Base-by-base conservation (phyloP, 1,140 invertebrate species). In the Tetranychus cinnabarinus region DNA sequence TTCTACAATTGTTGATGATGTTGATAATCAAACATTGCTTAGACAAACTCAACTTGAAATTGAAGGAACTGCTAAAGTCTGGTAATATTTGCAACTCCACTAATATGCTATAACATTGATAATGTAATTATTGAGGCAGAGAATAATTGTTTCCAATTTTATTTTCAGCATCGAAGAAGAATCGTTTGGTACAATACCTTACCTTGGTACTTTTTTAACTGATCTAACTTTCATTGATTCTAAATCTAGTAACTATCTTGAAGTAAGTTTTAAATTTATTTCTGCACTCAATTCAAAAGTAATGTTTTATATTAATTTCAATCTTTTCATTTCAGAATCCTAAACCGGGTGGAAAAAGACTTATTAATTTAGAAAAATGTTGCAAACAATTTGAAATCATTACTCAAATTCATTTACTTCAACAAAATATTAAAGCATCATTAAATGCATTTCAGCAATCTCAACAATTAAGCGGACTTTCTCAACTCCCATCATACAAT, bases 141-240 rank as follows among this genome's bases (percentile, higher is more conserved):
- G 23, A 23, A 23, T 23, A 23, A 23, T 23, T 23, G 0, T 23
- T 23, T 23, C 0, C 23, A 23, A 23, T 23, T 23, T 23, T 23
- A 23, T 23, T 23, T 23, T 23, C 39, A 39, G 37, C 31, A 33
- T 65, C 8, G 34, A 65, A 31, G 64, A 65, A 45, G 64, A 65
- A 7, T 65, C 64, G 10, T 65, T 64, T 68, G 95, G 95, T 33
- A 97, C 93, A 1, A 93, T 98, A 69, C 95, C 95, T 5, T 98
- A 97, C 72, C 74, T 99, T 61, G 95, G 95, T n/a, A 98, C 91
- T 8, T 98, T 98, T 73, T 76, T 98, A 46, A 98, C 93, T 1
- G 95, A 98, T 73, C 77, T 99, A 42, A 97, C 90, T 3, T 97
- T 97, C 90, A 92, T 98, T 68, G 92, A 99, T 73, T 97, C 69